Base-by-base conservation (phyloP, 2,888 invertebrate genomes). In the Drosophila emarginata region DNA sequence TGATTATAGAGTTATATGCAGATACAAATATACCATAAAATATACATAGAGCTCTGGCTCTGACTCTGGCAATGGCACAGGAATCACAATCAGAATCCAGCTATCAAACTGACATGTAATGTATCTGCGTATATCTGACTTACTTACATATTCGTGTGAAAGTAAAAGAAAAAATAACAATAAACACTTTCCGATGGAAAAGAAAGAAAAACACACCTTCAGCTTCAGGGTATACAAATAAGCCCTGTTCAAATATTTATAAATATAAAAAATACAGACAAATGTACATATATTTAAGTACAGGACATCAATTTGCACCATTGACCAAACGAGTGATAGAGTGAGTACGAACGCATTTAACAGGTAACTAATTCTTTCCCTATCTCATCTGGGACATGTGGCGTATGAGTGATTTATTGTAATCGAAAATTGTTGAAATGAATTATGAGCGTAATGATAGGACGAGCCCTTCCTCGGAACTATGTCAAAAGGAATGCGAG, bases 61-160 rank as follows among this genome's bases (percentile, higher is more conserved):
- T 18, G 40, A 15, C 4, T 45, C 45, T 21, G 74, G 57, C 67
- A 37, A 58, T 62, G 53, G 36, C 26, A 45, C 53, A 65, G 45
- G 72, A 79, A 77, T 79, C 21, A 21, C 11, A 21, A 45, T 21
- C 45, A 12, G 21, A 21, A 21, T 21, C 12, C 78, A 64, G 64
- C 40, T 57, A 57, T 72, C 80, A 80, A 80, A 74, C 79, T 78
- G 79, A 78, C 78, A 78, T 69, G 65, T 76, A 72, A 74, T 72
- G 69, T 68, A 65, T 61, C 67, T 70, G 58, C 15, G 58, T 28
- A 45, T 65, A 51, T 56, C 40, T 60, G 67, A 37, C 57, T 51
- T 66, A 40, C 52, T 36, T 57, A 37, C 50, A 23, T 57, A 52
- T 52, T 39, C 39, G 69, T 70, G 69, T 61, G 61, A 56, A 78